A percentile compares a stretch with the other conserved stretches of the same genome.
phyloP scores from a whole-genome alignment of 2,888 invertebrate genomes.

The Plagiodera versicolora region DNA sequence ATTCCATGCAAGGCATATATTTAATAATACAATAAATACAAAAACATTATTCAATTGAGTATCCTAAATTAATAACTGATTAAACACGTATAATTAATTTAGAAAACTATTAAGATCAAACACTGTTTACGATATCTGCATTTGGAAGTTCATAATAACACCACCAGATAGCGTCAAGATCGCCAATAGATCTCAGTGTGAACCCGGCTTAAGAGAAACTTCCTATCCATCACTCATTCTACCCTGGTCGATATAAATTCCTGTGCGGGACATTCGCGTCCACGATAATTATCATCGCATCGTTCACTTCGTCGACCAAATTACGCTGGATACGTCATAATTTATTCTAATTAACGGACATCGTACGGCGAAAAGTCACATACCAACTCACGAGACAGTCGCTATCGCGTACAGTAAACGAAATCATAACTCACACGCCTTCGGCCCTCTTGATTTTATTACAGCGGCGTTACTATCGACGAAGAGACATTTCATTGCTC shows the following conservation, averaged over 20 bases:
- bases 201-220: background rate
- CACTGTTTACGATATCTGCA: too few relatives aligned
- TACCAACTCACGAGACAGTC: background rate
- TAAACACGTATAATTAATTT: too few relatives aligned
- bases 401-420: background rate
- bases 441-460: background rate
- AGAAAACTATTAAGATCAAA: too few relatives aligned
- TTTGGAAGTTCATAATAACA: too few relatives aligned
- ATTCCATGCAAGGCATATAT: too few relatives aligned
- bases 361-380: background rate
- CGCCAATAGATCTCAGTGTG: too few relatives aligned
- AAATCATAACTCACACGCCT: background rate
- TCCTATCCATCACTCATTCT: background rate
- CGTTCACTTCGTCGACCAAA: constrained; percentile 21
- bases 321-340: constrained; percentile 29
- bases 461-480: background rate
- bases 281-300: constrained; percentile 21
- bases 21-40: too few relatives aligned
- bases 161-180: too few relatives aligned
- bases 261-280: background rate
- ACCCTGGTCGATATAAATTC: constrained; percentile 3
- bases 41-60: too few relatives aligned
- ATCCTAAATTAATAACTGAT: too few relatives aligned
- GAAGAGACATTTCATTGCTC: background rate
- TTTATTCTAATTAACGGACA: constrained; percentile 35